A percentile compares a stretch with the other conserved stretches of the same genome.
Evolutionary conservation across 2,888 invertebrate genomes (phyloP).

Genomic region (Prenolepis imparis): DNA sequence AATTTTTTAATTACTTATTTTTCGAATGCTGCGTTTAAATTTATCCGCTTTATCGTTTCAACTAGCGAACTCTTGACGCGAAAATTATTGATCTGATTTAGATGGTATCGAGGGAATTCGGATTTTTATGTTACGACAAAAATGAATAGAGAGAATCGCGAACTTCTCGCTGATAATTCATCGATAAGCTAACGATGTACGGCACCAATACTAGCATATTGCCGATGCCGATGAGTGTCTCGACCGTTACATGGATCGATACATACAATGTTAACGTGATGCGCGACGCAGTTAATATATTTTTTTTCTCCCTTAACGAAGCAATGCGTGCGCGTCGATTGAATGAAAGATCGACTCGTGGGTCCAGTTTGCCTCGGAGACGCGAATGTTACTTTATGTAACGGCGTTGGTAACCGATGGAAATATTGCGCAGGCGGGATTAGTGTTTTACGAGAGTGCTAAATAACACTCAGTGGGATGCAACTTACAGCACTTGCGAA

Average conservation of each 20-base stretch:
- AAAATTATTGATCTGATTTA: conserved; percentile 8
- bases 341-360: conserved; percentile 39
- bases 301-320: conserved; percentile 48
- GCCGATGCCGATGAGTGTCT: conserved; percentile 32
- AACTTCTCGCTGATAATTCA: conserved; percentile 29
- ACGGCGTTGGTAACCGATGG: conserved; percentile 37
- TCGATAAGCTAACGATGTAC: conserved; percentile 24
- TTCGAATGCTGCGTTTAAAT: neutral
- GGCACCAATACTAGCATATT: neutral
- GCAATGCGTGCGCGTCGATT: conserved; percentile 16
- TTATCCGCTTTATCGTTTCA: neutral
- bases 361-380: conserved; percentile 49
- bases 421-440: conserved; percentile 49
- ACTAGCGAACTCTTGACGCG: neutral
- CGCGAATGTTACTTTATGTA: conserved; percentile 49
- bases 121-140: neutral
- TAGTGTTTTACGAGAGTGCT: conserved; percentile 55
- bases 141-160: neutral
- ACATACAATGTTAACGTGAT: conserved; percentile 25
- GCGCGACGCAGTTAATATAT: conserved; percentile 41
- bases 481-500: conserved; percentile 20
- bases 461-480: conserved; percentile 37
- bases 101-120: neutral
- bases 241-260: conserved; percentile 44
- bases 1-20: neutral